phyloP scores from a whole-genome alignment of 1,140 invertebrate species.

The Mycetomoellerius zeteki region DNA sequence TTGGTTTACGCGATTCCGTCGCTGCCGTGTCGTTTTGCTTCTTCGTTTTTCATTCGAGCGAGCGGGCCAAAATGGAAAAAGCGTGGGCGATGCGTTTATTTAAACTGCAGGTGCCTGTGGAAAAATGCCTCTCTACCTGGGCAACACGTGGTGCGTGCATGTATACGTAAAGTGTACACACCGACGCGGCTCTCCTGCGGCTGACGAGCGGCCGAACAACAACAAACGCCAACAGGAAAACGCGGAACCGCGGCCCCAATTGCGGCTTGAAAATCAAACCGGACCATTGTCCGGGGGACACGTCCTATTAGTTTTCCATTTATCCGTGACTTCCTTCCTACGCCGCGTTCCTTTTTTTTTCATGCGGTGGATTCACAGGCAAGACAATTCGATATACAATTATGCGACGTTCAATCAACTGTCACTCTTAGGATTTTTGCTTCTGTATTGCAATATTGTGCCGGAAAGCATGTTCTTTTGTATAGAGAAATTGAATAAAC shows the following conservation, averaged over 20 bases:
- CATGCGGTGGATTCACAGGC: not conserved
- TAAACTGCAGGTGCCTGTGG: constrained; percentile 80
- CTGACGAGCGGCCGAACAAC: constrained; percentile 82
- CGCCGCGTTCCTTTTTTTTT: not conserved
- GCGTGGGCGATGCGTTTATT: constrained; percentile 80
- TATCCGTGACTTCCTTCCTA: constrained; percentile 65
- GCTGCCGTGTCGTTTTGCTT: constrained; percentile 72
- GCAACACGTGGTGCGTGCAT: not conserved
- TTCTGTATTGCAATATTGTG: constrained; percentile 1
- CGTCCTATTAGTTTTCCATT: constrained; percentile 82
- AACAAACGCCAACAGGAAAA: constrained; percentile 82
- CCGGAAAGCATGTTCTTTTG: not conserved
- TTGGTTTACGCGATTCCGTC: constrained; percentile 77
- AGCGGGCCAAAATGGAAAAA: constrained; percentile 45
- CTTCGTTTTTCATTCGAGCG: constrained; percentile 79
- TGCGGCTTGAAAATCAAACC: constrained; percentile 81
- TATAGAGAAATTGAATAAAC: constrained; percentile 7
- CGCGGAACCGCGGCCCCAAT: constrained; percentile 76
- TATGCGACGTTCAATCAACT: not conserved
- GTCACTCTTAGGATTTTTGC: constrained; percentile 22
- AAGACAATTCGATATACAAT: constrained; percentile 19
- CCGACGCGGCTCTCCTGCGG: constrained; percentile 77
- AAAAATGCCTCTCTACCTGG: constrained; percentile 76
- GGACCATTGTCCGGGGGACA: constrained; percentile 75
- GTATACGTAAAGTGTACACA: constrained; percentile 47